phyloP scores from a whole-genome alignment of 2,113 vertebrate species.

The Suricata suricatta region DNA sequence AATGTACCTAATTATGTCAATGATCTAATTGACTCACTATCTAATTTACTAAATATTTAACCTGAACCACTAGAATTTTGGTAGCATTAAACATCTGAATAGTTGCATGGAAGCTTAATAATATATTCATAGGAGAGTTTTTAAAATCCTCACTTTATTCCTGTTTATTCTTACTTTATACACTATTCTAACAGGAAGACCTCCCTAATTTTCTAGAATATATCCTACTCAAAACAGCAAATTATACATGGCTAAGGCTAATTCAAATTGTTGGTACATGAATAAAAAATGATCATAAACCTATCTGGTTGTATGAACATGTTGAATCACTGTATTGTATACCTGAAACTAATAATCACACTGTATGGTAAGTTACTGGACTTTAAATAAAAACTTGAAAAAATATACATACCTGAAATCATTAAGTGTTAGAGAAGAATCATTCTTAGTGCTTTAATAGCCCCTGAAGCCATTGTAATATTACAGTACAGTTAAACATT shows the following conservation, averaged over 20 bases:
- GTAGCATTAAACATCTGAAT: neutral
- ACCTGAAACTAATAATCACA: neutral
- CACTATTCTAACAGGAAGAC: neutral
- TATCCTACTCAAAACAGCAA: neutral
- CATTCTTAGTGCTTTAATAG: neutral
- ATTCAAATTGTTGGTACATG: neutral
- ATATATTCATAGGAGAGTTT: neutral
- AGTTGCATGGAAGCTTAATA: neutral
- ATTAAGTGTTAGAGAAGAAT: neutral
- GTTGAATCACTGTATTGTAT: neutral
- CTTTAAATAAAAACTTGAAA: neutral
- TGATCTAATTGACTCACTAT: neutral
- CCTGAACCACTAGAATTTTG: neutral
- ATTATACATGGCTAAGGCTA: neutral
- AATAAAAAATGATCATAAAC: neutral
- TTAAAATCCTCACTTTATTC: neutral
- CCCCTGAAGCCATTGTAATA: neutral
- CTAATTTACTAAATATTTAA: constrained; percentile 33
- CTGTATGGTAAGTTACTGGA: neutral
- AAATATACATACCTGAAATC: neutral
- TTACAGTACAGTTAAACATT: neutral
- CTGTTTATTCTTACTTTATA: neutral
- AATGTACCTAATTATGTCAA: neutral
- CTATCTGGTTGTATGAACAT: neutral
- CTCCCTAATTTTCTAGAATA: neutral